A percentile compares a stretch with the other conserved stretches of the same genome.
Conservation (phyloP, 2,888 invertebrate genomes). For the Drosophila tanythrix region DNA sequence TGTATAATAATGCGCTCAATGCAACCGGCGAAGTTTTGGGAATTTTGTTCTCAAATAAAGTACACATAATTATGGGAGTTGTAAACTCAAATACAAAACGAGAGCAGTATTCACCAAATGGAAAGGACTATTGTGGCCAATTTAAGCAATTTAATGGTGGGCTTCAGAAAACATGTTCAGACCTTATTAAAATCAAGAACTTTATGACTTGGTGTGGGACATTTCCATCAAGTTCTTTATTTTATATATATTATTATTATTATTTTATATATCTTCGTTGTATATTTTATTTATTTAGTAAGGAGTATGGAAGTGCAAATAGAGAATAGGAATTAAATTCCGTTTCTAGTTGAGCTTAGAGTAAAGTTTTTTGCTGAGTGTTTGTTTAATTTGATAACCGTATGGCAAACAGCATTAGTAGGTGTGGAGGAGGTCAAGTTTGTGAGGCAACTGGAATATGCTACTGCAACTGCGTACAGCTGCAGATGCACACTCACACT, state of each 20-base stretch:
- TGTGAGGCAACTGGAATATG: constrained; percentile 3
- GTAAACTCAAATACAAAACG: neutral
- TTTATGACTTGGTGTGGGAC: too few species aligned
- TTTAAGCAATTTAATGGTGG: neutral
- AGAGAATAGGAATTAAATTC: neutral
- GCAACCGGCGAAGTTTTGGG: neutral
- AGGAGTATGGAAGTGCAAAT: too few species aligned
- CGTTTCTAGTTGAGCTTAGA: neutral
- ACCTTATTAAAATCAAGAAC: neutral
- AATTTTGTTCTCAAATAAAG: neutral
- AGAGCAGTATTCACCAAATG: neutral
- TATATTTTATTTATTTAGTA: neutral
- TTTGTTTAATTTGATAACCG: constrained; percentile 9
- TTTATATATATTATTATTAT: neutral
- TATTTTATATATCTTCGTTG: neutral
- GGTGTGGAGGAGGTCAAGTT: neutral
- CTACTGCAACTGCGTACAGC: constrained; percentile 1
- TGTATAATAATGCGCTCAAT: neutral
- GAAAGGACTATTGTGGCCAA: neutral
- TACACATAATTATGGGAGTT: neutral
- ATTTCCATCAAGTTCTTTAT: neutral
- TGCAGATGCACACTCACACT: constrained; percentile 17
- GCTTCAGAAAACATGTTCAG: neutral
- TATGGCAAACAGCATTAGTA: constrained; percentile 3
- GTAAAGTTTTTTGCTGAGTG: neutral